Evolutionary conservation across 2,797 vertebrate species (phyloP).

Genomic region (Pipistrellus kuhlii): DNA sequence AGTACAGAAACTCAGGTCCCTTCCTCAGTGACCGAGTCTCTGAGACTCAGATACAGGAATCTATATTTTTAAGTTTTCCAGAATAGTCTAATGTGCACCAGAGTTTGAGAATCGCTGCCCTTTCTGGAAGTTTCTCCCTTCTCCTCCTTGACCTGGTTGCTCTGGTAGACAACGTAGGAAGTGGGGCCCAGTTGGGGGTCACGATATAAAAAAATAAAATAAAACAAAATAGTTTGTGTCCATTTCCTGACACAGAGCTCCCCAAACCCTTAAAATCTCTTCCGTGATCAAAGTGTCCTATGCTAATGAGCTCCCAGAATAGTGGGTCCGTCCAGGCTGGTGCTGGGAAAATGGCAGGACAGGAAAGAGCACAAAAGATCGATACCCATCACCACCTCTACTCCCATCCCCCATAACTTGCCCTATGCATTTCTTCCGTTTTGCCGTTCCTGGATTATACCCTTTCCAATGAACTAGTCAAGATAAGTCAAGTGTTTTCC

Average conservation of each 20-base stretch:
- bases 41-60: background rate
- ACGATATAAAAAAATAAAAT: background rate
- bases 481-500: background rate
- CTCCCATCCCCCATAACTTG: too few species aligned
- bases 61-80: constrained; percentile 3
- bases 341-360: background rate
- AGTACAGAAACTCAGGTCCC: background rate
- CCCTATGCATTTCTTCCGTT: background rate
- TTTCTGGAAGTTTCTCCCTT: background rate
- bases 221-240: background rate
- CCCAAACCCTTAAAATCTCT: background rate
- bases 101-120: background rate
- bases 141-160: background rate
- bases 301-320: background rate
- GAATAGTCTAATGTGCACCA: background rate
- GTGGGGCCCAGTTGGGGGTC: background rate
- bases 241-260: background rate
- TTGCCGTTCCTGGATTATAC: background rate
- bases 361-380: background rate
- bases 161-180: background rate
- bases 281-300: background rate
- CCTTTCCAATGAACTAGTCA: background rate
- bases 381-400: too few species aligned
- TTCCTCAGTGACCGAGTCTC: background rate
- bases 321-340: too few species aligned